These are phyloP conservation scores for Xiphophorus hellerii DNA, from an alignment of 2,113 vertebrate genomes.

Conservation along the genomic window DNA sequence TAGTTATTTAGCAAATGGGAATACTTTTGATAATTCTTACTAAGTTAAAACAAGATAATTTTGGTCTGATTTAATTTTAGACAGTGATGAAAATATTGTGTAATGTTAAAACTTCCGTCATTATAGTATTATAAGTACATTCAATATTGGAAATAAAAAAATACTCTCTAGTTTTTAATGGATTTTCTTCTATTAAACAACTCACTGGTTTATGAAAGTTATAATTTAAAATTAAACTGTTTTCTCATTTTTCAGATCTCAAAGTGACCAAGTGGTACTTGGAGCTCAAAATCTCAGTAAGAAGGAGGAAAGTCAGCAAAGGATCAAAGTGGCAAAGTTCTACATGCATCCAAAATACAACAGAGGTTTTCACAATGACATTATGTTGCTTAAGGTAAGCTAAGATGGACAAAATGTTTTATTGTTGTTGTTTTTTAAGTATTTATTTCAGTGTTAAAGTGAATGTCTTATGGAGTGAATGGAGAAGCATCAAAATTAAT, in stretches of 20 bases:
- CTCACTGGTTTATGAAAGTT: background rate
- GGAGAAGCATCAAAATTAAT: too few relatives aligned
- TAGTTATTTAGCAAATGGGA: too few relatives aligned
- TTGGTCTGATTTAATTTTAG: too few relatives aligned
- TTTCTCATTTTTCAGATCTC: fast-evolving
- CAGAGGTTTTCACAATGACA: slow-evolving; percentile 22
- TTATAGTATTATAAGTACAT: background rate
- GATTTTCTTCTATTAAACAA: too few relatives aligned
- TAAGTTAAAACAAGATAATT: too few relatives aligned
- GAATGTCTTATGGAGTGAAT: too few relatives aligned
- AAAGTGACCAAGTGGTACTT: slow-evolving; percentile 57
- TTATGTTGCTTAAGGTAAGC: slow-evolving; percentile 73
- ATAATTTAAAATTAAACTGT: background rate
- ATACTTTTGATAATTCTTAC: too few relatives aligned
- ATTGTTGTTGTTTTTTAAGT: too few relatives aligned
- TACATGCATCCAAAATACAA: slow-evolving; percentile 31
- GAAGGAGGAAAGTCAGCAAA: slow-evolving; percentile 65
- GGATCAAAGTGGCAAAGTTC: slow-evolving; percentile 44
- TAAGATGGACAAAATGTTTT: background rate
- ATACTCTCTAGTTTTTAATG: background rate
- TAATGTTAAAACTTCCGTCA: background rate
- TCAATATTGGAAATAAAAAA: too few relatives aligned
- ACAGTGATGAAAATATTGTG: too few relatives aligned
- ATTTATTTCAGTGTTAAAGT: too few relatives aligned
- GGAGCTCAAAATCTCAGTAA: slow-evolving; percentile 68